A percentile compares a stretch with the other conserved stretches of the same genome.
phyloP scores from a whole-genome alignment of 2,797 vertebrate species.

The Silurus aristotelis region DNA sequence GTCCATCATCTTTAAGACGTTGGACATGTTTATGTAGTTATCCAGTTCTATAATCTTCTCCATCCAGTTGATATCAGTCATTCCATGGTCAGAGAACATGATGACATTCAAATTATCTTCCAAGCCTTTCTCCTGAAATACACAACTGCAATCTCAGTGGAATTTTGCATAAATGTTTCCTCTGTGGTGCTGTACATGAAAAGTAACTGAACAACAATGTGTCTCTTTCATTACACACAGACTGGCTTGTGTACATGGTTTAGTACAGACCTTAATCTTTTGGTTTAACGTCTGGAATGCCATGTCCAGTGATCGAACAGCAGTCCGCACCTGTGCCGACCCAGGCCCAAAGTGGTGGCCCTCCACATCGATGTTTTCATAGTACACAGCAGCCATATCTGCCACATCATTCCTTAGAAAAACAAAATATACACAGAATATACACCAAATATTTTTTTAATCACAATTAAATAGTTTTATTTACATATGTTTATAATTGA shows the following conservation, averaged over 20 bases:
- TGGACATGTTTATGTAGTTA: slow-evolving; percentile 78
- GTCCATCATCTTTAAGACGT: slow-evolving; percentile 87
- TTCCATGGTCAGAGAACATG: slow-evolving; percentile 94
- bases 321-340: slow-evolving; percentile 77
- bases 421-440: neutral
- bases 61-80: slow-evolving; percentile 89
- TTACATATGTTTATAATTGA: neutral
- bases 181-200: neutral
- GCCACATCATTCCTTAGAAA: slow-evolving; percentile 69
- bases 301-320: slow-evolving; percentile 78
- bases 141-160: slow-evolving; percentile 15
- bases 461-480: neutral
- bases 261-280: slow-evolving; percentile 80
- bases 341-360: slow-evolving; percentile 89
- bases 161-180: neutral
- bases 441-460: neutral
- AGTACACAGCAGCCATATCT: slow-evolving; percentile 87
- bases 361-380: slow-evolving; percentile 89
- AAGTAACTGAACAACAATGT: neutral
- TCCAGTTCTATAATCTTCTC: slow-evolving; percentile 90
- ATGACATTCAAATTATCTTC: slow-evolving; percentile 80
- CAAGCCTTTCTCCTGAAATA: slow-evolving; percentile 80
- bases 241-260: neutral
- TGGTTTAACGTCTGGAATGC: slow-evolving; percentile 78
- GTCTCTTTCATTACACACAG: neutral